Base-by-base conservation (phyloP, 2,888 invertebrate species). In the Atherix ibis region DNA sequence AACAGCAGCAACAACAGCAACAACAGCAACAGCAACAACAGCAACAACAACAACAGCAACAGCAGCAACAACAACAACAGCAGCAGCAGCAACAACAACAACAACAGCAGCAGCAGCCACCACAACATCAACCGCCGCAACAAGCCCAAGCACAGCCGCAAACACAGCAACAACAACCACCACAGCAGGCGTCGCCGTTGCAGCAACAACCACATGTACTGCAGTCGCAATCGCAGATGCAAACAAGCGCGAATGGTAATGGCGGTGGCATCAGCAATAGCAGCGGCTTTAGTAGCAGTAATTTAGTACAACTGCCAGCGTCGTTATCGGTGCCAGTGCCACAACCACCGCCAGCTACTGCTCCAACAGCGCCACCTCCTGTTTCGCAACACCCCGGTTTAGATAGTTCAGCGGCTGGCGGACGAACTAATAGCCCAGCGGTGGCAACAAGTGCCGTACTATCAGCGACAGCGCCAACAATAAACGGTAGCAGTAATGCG, bases 21-120 rank as follows among this genome's bases (percentile, higher is more conserved):
- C 27, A 13, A 14, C 15, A n/a, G 32, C 64, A 65, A 39, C 38
- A 64, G 64, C 39, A 60, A 64, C 36, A 64, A 64, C 35, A 64
- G 64, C 27, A n/a, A 3, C 48, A 65, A 63, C 40, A 64, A 64
- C 10, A n/a, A n/a, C n/a, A n/a, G n/a, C n/a, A n/a, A n/a, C n/a
- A n/a, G 65, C 65, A 28, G 63, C 65, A 16, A 62, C 65, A 39
- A 64, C 64, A 27, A 63, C 63, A 18, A 63, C 64, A 25, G 64
- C 64, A 4, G 62, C 62, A 2, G 62, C 39, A 33, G 13, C 39
- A 35, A 35, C 39, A 36, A 17, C 38, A 17, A 18, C 40, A 33
- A 17, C 34, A 29, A 17, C 12, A 4, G 18, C 29, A 24, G 30
- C 29, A 14, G 18, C 27, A 27, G 14, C 17, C n/a, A n/a, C 27